Conservation (phyloP, 2,888 invertebrate genomes). For the Andrena hattorfiana region DNA sequence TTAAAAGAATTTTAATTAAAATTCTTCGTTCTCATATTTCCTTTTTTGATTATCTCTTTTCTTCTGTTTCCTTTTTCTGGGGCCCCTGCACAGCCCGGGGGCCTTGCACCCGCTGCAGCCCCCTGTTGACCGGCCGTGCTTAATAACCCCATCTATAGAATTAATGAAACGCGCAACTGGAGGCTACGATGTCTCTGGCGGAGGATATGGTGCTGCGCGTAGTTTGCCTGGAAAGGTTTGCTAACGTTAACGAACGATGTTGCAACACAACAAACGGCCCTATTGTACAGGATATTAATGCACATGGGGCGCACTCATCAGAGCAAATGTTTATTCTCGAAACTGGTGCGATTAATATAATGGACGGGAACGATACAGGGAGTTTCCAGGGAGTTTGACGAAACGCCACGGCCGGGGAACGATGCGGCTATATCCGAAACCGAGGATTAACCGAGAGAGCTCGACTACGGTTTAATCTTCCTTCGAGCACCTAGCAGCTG, state of each 20-base stretch:
- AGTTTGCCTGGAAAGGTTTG: not conserved
- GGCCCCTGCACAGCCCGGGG: no score
- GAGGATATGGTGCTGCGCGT: no score
- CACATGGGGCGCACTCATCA: not conserved
- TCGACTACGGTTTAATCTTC: conserved; percentile 44
- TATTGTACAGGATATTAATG: not conserved
- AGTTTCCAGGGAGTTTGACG: not conserved
- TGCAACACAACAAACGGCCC: no score
- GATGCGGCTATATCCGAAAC: conserved; percentile 15
- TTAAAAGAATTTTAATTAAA: no score
- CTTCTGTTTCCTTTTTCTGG: no score
- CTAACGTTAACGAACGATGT: not conserved
- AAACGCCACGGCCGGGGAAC: not conserved
- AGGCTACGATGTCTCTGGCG: no score
- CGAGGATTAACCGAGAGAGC: conserved; percentile 45
- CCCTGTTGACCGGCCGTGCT: no score
- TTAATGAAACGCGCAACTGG: no score
- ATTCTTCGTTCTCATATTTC: no score
- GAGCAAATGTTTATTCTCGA: not conserved
- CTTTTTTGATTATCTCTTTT: no score
- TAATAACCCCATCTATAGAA: no score
- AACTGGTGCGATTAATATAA: not conserved
- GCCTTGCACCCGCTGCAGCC: no score
- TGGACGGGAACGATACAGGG: not conserved
- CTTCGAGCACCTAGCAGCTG: conserved; percentile 12